A percentile compares a stretch with the other conserved stretches of the same genome.
phyloP scores from a whole-genome alignment of 2,888 invertebrate genomes.

The Xestia sexstrigata region DNA sequence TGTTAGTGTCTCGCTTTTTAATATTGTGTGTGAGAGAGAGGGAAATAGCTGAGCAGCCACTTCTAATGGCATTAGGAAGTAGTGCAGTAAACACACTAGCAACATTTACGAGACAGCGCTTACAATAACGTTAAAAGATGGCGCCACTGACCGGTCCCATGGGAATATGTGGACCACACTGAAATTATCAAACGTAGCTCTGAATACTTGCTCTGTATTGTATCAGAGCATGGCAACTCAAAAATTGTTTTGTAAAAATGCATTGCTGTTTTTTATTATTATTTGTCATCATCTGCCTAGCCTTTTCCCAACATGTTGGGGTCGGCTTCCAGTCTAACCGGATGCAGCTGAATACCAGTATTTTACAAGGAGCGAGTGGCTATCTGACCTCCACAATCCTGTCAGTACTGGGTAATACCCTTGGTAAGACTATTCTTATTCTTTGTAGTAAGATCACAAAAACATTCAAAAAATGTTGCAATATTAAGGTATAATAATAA shows the following conservation, averaged over 20 bases:
- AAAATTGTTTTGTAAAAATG: background rate
- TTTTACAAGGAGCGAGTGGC: background rate
- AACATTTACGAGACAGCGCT: constrained; percentile 79
- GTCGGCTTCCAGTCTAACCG: background rate
- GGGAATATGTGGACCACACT: constrained; percentile 85
- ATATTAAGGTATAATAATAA: too few species aligned
- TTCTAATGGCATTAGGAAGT: constrained; percentile 6
- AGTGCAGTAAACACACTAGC: constrained; percentile 62
- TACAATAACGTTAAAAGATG: constrained; percentile 80
- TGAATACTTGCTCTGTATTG: constrained; percentile 11
- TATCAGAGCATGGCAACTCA: background rate
- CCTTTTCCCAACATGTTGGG: background rate
- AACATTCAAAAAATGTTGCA: background rate
- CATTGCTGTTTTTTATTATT: background rate
- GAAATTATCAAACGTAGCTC: constrained; percentile 71
- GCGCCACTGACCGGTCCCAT: constrained; percentile 87
- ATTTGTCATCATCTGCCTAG: background rate
- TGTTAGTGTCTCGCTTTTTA: constrained; percentile 15
- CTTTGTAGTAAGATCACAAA: background rate
- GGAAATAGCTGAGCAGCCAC: background rate
- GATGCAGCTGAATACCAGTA: background rate
- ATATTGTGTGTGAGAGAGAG: constrained; percentile 19
- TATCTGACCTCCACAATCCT: background rate
- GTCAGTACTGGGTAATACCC: background rate
- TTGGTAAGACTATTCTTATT: background rate